These are phyloP conservation scores for Invenusta paracnida DNA, from an alignment of 2,888 invertebrate species.

Conservation along the genomic window DNA sequence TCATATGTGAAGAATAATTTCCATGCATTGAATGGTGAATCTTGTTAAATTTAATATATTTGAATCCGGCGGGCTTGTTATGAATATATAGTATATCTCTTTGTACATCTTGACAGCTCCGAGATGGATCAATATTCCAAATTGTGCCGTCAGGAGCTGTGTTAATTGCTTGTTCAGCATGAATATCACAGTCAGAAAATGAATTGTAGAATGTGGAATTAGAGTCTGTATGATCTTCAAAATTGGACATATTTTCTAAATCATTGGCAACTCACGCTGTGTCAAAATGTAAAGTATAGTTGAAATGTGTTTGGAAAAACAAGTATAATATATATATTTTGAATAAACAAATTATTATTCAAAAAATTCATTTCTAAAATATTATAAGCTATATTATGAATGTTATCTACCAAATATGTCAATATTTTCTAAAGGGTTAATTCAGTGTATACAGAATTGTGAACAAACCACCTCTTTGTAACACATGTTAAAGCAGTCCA, in stretches of 20 bases:
- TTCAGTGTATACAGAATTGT: no score
- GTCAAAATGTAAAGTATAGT: neutral
- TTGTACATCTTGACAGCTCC: neutral
- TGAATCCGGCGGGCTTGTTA: neutral
- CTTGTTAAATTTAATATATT: neutral
- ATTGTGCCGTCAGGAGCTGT: neutral
- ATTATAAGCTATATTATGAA: constrained; percentile 8
- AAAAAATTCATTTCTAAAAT: neutral
- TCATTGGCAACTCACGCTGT: neutral
- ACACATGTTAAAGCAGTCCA: no score
- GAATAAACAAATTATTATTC: neutral
- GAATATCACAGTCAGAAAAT: constrained; percentile 9
- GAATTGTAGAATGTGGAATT: neutral
- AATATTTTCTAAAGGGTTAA: no score
- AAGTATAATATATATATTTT: neutral
- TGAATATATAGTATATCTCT: neutral
- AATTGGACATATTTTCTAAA: neutral
- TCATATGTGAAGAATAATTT: constrained; percentile 2
- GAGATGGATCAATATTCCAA: constrained; percentile 1
- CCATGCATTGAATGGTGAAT: constrained; percentile 5
- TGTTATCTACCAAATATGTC: neutral
- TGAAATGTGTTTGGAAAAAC: neutral
- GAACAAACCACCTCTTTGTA: no score
- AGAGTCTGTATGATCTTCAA: neutral
- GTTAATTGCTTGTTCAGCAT: neutral